A percentile compares a stretch with the other conserved stretches of the same genome.
These are phyloP conservation scores for Caiman crocodilus DNA, from an alignment of 2,797 vertebrate genomes.

Conservation along the genomic window DNA sequence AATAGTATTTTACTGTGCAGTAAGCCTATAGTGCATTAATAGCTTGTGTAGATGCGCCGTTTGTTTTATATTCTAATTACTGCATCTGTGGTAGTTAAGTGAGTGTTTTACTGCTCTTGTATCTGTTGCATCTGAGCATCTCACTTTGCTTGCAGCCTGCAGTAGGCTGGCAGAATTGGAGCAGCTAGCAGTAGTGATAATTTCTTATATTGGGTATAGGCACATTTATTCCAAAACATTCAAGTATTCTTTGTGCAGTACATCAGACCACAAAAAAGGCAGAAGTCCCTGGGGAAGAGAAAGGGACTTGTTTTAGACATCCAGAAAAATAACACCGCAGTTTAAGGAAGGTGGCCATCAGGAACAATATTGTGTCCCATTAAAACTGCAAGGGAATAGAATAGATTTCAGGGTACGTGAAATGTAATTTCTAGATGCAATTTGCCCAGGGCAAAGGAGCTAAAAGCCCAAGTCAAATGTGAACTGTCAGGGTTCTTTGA, in stretches of 20 bases:
- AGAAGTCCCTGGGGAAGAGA: not conserved
- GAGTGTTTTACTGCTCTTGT: not conserved
- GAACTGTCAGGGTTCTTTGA: not conserved
- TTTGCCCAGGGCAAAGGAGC: not conserved
- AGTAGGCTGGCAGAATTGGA: slow-evolving; percentile 3
- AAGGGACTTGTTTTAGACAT: not conserved
- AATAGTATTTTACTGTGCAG: no score
- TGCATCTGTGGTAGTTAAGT: not conserved
- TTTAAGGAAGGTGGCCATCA: not conserved
- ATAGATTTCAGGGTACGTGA: not conserved
- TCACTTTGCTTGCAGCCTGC: not conserved
- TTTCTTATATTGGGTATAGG: not conserved
- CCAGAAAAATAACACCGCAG: not conserved
- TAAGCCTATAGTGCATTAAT: no score
- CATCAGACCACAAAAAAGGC: not conserved
- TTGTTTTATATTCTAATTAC: not conserved
- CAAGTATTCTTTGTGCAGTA: not conserved
- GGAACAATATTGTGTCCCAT: not conserved
- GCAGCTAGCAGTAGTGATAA: not conserved
- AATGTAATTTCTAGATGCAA: slow-evolving; percentile 2
- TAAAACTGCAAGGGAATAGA: not conserved
- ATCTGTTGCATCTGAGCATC: not conserved
- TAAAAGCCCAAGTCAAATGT: not conserved
- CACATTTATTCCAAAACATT: slow-evolving; percentile 31
- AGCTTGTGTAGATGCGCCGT: no score